Percentiles rank a stretch among this genome's conserved stretches.
Evolutionary conservation across 2,797 vertebrate genomes (phyloP).

Genomic region (Anableps anableps): DNA sequence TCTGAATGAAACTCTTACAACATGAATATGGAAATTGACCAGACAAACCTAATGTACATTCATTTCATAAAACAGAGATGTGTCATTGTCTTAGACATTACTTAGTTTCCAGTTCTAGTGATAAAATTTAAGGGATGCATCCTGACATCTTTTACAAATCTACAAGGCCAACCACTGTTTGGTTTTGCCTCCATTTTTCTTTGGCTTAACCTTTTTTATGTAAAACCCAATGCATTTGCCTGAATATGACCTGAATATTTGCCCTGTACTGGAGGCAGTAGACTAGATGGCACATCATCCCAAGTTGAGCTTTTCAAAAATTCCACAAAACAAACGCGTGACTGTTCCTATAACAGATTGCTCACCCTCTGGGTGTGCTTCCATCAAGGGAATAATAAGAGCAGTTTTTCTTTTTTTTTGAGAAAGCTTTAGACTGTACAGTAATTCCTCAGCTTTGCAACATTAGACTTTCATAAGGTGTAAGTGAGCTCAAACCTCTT

Average conservation of each 20-base stretch:
- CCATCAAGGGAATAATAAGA: constrained; percentile 55
- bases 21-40: not conserved
- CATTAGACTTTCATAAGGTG: constrained; percentile 69
- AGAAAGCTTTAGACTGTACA: constrained; percentile 51
- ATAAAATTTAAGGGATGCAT: not conserved
- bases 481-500: constrained; percentile 69
- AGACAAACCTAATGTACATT: not conserved
- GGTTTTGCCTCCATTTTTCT: not conserved
- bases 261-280: constrained; percentile 54
- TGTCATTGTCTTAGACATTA: not conserved
- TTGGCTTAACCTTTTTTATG: not conserved
- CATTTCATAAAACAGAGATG: not conserved
- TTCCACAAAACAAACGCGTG: constrained; percentile 43
- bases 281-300: constrained; percentile 46
- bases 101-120: not conserved
- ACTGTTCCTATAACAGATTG: constrained; percentile 41
- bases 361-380: constrained; percentile 43
- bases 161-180: not conserved
- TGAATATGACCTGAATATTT: constrained; percentile 66
- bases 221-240: not conserved
- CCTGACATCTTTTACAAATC: not conserved
- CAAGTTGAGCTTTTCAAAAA: constrained; percentile 50
- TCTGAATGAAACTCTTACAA: not conserved
- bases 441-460: constrained; percentile 46
- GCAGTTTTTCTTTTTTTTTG: constrained; percentile 24